phyloP scores from a whole-genome alignment of 2,888 invertebrate species.

The Zaprionus lineosus region DNA sequence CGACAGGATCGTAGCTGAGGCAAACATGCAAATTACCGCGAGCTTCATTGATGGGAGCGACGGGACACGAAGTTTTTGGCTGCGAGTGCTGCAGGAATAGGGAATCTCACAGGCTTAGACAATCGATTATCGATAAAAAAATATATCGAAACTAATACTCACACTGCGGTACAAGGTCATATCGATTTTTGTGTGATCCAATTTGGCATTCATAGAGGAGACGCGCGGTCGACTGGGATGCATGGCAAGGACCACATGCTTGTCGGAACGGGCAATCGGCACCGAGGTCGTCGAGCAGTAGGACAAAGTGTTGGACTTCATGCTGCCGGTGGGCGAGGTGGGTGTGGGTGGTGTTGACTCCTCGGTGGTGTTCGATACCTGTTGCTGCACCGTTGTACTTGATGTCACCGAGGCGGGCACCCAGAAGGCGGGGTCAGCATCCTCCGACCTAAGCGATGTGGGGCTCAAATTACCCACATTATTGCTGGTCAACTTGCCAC shows the following conservation, averaged over 20 bases:
- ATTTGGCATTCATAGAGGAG: constrained; percentile 86
- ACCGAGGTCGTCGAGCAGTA: constrained; percentile 80
- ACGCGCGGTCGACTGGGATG: constrained; percentile 83
- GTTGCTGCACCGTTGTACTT: constrained; percentile 67
- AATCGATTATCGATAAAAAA: neutral
- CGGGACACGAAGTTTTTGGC: constrained; percentile 77
- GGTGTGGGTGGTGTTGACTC: constrained; percentile 83
- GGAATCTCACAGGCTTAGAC: neutral
- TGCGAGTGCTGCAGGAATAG: constrained; percentile 66
- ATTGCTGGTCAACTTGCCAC: constrained; percentile 51
- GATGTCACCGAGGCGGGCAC: constrained; percentile 78
- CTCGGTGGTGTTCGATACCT: constrained; percentile 76
- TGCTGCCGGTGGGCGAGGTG: constrained; percentile 83
- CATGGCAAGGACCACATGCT: constrained; percentile 84
- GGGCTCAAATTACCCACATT: constrained; percentile 81
- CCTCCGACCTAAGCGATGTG: constrained; percentile 80
- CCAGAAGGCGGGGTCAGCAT: constrained; percentile 83
- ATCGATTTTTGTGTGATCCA: constrained; percentile 87
- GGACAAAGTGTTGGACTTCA: constrained; percentile 82
- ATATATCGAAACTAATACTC: constrained; percentile 52
- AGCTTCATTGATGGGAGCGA: constrained; percentile 83
- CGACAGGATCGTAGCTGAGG: constrained; percentile 86
- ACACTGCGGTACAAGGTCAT: constrained; percentile 85
- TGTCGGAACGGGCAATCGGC: constrained; percentile 84
- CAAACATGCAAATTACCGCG: constrained; percentile 86